Base-by-base conservation (phyloP, 2,113 vertebrate genomes). In the Psilopsiagon aurifrons region DNA sequence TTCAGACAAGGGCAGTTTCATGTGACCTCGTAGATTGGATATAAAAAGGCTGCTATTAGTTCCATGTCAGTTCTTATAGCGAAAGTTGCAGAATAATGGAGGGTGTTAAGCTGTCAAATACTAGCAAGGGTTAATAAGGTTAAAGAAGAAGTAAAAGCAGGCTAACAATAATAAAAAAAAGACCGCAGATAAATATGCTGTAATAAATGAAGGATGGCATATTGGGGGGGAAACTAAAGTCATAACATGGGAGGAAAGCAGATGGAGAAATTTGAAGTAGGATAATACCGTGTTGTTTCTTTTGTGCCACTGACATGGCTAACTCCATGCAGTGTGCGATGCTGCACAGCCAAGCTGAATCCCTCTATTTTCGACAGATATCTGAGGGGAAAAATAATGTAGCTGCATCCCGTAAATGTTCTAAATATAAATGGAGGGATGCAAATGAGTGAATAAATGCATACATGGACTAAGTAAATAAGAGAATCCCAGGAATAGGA, bases 41-140 rank as follows among this genome's bases (percentile, higher is more conserved):
- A 97, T 98, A 98, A 98, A 98, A 98, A 98, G 97, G 86, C 98
- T 95, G 96, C 97, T 98, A 98, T 98, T 98, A 98, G 98, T 98
- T 98, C 97, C 98, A 96, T 94, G 88, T 98, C 98, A 92, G 97
- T 98, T 98, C 97, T 98, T 97, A 94, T 97, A 97, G 96, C 33
- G 92, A 98, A 97, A 95, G 95, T 97, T 97, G 95, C 84, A 96
- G 98, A 97, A 97, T 98, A 98, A 98, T 98, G 97, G 97, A 97
- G 97, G 97, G 97, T 98, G 98, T 98, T 98, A 98, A 98, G 96
- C 98, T 98, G 98, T 98, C 98, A 98, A 97, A 96, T 97, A 96
- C 97, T 96, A 97, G 97, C 97, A 98, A 98, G 98, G 98, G 98
- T 98, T 98, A 98, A 98, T 98, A 98, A 98, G 98, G 98, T 98